Evolutionary conservation across 2,797 vertebrate species (phyloP).

Genomic region (Parauchenoglanis ngamensis): DNA sequence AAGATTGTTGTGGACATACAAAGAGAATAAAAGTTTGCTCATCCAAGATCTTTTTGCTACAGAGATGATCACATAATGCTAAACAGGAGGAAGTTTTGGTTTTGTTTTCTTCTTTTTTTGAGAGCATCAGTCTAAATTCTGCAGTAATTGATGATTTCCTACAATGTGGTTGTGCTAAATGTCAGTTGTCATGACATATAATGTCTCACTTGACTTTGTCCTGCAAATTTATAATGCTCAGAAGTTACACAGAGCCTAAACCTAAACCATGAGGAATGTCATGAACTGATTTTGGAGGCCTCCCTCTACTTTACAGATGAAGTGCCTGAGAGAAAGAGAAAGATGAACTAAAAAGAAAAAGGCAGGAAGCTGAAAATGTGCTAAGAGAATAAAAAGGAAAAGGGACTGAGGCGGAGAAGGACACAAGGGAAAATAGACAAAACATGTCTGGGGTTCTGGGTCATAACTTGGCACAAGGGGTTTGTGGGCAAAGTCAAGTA

Average conservation of each 20-base stretch:
- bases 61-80: neutral
- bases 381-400: constrained; percentile 29
- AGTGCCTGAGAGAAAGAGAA: neutral
- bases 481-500: constrained; percentile 42
- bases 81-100: no score
- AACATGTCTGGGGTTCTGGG: constrained; percentile 49
- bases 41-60: neutral
- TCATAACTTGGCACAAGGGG: constrained; percentile 44
- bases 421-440: constrained; percentile 34
- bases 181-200: neutral
- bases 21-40: neutral
- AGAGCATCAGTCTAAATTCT: neutral
- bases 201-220: neutral
- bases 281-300: neutral
- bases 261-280: neutral
- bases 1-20: neutral
- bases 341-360: constrained; percentile 18
- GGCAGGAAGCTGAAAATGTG: constrained; percentile 18
- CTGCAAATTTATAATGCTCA: neutral
- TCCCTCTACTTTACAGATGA: neutral
- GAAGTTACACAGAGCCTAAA: constrained; percentile 10
- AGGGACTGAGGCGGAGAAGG: constrained; percentile 45
- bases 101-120: neutral
- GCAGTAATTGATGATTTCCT: neutral
- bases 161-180: neutral